Evolutionary conservation across 2,888 invertebrate genomes (phyloP), one percentile per base, ranked within the genome.

Genomic region (Cacoxenus indagator): DNA sequence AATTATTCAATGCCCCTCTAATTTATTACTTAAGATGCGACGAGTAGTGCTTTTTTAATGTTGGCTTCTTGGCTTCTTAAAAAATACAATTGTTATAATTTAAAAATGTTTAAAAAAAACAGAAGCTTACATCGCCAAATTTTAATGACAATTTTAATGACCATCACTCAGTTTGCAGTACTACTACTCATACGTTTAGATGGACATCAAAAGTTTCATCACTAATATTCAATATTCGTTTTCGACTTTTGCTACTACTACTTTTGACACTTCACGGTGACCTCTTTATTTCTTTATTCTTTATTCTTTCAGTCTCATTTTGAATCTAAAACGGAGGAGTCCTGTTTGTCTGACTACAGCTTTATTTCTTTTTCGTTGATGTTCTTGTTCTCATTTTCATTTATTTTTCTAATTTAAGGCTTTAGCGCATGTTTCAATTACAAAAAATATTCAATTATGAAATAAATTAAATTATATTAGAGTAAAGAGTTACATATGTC

Each of bases 221-320:
- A 48, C 48, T 31, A 17, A 48, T 17, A 19, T 48, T 48, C 19
- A 48, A 17, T 48, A 17, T 48, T 48, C 19, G n/a, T 6, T 48
- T 48, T 48, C n/a, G n/a, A n/a, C n/a, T n/a, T n/a, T n/a, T n/a
- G n/a, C n/a, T n/a, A n/a, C n/a, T n/a, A n/a, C n/a, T n/a, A n/a
- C n/a, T n/a, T n/a, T n/a, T n/a, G n/a, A n/a, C n/a, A n/a, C n/a
- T n/a, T n/a, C n/a, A n/a, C n/a, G n/a, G n/a, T n/a, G n/a, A n/a
- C n/a, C n/a, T n/a, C n/a, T n/a, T 48, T 19, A 19, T 31, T 61
- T 43, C 55, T 59, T 75, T 66, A 64, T 73, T 80, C n/a, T n/a
- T 71, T 73, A 81, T 76, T 82, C 82, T 78, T 80, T 82, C 84
- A 81, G 80, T 81, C 84, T 81, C 83, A 78, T 78, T 80, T 78